Base-by-base conservation (phyloP, 2,888 invertebrate genomes). In the Drosophila fulvimacula region DNA sequence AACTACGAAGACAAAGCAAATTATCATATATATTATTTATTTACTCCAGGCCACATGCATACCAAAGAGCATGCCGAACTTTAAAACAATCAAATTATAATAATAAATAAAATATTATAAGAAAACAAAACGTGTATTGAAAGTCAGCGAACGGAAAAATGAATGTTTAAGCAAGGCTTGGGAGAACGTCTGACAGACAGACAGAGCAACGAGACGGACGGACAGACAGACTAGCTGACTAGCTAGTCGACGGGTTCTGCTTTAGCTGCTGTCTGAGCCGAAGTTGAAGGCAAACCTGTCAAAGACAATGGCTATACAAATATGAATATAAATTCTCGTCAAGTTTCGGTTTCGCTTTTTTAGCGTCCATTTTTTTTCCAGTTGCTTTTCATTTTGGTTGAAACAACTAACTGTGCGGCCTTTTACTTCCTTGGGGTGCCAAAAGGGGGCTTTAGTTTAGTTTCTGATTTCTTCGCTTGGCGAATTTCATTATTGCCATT, bases 221-320 rank as follows among this genome's bases (percentile, higher is more conserved):
- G 46, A 46, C 41, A 42, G 64, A 66, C 24, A 51, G 59, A 62
- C 61, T 38, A 11, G 32, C 44, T 17, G 61, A 38, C 48, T 17
- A 19, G 27, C 56, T 69, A 87, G 76, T 69, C 55, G 66, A 85
- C 82, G 82, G 69, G 75, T 82, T 81, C 79, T 82, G 76, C 57
- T 55, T n/a, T 15, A 30, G 46, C 46, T 49, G 69, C 57, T 76
- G 66, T 75, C 80, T 72, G 81, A 67, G 71, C 77, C 81, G 86
- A 85, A 88, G 85, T 85, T 86, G 89, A 89, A 86, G 85, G 85
- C 82, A 80, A 89, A 89, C 85, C 55, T 88, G 81, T 81, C 89
- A 87, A 83, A 88, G 89, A 84, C 83, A 84, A 84, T 89, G 87
- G 76, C 76, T 69, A 32, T 59, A 62, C 39, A 70, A 66, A 55